phyloP scores from a whole-genome alignment of 1,140 invertebrate species.

The Akabosia matsudoensis region DNA sequence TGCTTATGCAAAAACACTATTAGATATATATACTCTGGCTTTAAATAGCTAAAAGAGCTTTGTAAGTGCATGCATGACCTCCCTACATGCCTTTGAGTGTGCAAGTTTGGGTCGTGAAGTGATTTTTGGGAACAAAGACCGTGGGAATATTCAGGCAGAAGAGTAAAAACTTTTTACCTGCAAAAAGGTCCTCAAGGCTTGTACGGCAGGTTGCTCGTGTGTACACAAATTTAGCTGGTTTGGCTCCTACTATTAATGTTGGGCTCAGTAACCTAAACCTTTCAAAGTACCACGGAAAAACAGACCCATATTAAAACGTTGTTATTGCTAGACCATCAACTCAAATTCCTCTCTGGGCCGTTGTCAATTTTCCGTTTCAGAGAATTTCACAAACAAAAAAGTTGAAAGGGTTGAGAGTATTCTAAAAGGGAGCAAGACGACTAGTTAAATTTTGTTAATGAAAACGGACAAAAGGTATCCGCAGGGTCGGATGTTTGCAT shows the following conservation, averaged over 20 bases:
- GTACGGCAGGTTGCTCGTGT: background rate
- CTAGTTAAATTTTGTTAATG: too few species aligned
- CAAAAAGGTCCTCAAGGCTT: conserved; percentile 1
- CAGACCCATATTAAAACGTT: too few species aligned
- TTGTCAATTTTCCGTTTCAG: conserved; percentile 7
- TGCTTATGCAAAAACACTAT: background rate
- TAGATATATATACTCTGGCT: too few species aligned
- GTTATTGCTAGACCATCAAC: background rate
- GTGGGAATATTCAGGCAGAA: conserved; percentile 6
- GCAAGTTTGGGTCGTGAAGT: background rate
- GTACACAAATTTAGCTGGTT: too few species aligned
- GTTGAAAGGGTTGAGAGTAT: conserved; percentile 5
- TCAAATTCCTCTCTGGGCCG: background rate
- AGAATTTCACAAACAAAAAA: conserved; percentile 16
- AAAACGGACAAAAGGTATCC: background rate
- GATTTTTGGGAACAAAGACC: conserved; percentile 17
- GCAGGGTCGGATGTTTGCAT: background rate
- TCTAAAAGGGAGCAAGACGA: too few species aligned
- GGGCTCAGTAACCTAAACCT: too few species aligned
- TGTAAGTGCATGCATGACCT: too few species aligned
- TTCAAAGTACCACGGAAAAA: too few species aligned
- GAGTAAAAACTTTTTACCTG: conserved; percentile 4
- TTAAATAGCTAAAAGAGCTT: too few species aligned
- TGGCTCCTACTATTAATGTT: too few species aligned
- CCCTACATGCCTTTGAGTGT: background rate